Conservation (phyloP, 2,797 vertebrate species). For the Tachyglossus aculeatus region DNA sequence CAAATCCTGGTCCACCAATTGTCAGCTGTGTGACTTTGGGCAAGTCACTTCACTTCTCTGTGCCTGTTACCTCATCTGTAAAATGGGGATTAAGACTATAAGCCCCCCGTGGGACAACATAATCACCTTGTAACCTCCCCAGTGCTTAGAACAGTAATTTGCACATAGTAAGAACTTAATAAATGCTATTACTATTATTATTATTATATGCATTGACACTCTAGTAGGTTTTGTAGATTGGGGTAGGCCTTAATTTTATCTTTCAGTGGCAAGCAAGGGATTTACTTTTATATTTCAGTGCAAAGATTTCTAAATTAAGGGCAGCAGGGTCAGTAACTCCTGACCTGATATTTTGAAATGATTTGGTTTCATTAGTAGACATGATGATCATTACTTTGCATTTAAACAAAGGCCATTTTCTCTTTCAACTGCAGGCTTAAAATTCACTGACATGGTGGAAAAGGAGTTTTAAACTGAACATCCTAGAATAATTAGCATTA, state of each 20-base stretch:
- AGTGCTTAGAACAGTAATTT: too few species aligned
- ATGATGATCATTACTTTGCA: slow-evolving; percentile 11
- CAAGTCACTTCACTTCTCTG: too few species aligned
- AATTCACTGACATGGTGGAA: slow-evolving; percentile 26
- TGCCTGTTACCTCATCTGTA: too few species aligned
- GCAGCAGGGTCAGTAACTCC: neutral
- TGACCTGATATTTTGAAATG: slow-evolving; percentile 32
- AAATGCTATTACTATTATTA: neutral
- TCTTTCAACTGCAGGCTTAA: slow-evolving; percentile 16
- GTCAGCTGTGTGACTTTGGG: too few species aligned
- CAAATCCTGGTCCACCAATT: too few species aligned
- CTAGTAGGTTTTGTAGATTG: neutral
- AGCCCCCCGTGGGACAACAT: too few species aligned
- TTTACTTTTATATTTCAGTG: slow-evolving; percentile 27
- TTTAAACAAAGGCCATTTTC: slow-evolving; percentile 19
- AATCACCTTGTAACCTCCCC: too few species aligned
- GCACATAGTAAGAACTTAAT: too few species aligned
- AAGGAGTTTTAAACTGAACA: slow-evolving; percentile 23
- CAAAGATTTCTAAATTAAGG: slow-evolving; percentile 30
- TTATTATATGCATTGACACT: neutral
- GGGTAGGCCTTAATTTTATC: slow-evolving; percentile 37
- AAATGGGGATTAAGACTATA: too few species aligned
- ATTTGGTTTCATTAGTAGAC: slow-evolving; percentile 42
- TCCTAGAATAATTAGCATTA: slow-evolving; percentile 48
- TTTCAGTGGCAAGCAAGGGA: slow-evolving; percentile 20